phyloP scores from a whole-genome alignment of 2,113 vertebrate species.

The human (Homo sapiens) region GRCh38 chr16:68385001-68385500 shows the following conservation, averaged over 20 bases:
- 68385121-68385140: not conserved
- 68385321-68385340: not conserved
- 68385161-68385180: not conserved
- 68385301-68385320: not conserved
- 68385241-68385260: not conserved
- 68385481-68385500: not conserved
- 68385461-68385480: not conserved
- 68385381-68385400: not conserved
- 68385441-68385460: not conserved
- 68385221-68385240: not conserved
- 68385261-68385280: not conserved
- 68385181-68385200: not conserved
- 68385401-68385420: not conserved
- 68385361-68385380: not conserved
- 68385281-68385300: not conserved
- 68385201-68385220: not conserved
- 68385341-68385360: not conserved
- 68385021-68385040: not conserved
- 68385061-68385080: not conserved
- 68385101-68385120: not conserved
- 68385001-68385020: not conserved
- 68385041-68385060: not conserved
- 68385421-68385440: not conserved
- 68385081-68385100: not conserved
- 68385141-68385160: not conserved